Base-by-base conservation (phyloP, 1,140 invertebrate species). In the Pachyrhynchus sulphureomaculatus region DNA sequence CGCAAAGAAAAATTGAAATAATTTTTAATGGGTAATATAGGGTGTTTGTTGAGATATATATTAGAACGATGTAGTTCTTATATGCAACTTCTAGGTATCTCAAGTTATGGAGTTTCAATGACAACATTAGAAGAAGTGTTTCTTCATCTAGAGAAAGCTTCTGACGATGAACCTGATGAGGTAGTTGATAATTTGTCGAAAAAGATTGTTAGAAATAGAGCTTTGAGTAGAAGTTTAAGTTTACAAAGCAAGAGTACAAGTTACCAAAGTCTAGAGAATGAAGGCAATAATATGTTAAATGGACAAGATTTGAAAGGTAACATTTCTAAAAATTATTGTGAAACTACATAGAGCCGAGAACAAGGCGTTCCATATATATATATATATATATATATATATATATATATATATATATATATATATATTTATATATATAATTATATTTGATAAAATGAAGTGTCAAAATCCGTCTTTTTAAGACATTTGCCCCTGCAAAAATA, bases 111-210 rank as follows among this genome's bases (percentile, higher is more conserved):
- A 0, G 88, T 96, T 0, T 95, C 93, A 20, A 95, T 96, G 88
- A 95, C 93, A 12, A 94, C 93, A 0, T 75, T 97, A 53, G 94
- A 97, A 77, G 93, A 97, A 75, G 93, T 92, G 10, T 87, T 87
- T 41, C 78, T 94, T 32, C 88, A 88, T 67, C 69, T 92, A 41
- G 89, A 90, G 74, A 85, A 87, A 39, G 84, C 86, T 55, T n/a
- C n/a, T n/a, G 86, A 83, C 32, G 58, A 61, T 39, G 86, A 86
- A 36, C 80, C 82, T 0, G 86, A 82, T 48, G 79, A 75, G 49
- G 80, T 80, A 4, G 81, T 88, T 66, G 87, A 88, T 51, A 86
- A 88, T 65, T 77, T 88, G 4, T 87, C 86, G 1, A 88, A 87
- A 41, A 88, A 88, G 75, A 82, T 89, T 73, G 86, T 88, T 4